Evolutionary conservation across 2,888 invertebrate species (phyloP).

Genomic region (Bedellia somnulentella): DNA sequence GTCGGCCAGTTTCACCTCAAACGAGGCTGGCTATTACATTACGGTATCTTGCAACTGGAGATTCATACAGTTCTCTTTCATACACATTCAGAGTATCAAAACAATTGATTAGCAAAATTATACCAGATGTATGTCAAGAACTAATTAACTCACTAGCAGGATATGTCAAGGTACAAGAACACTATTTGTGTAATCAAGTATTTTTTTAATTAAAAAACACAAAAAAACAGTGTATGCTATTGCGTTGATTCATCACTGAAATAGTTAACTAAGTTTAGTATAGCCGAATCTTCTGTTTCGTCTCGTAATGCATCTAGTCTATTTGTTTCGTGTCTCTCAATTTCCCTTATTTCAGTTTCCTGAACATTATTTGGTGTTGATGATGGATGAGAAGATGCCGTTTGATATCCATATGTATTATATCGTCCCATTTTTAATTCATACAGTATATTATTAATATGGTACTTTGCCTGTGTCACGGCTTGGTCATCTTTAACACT

Average conservation of each 20-base stretch:
- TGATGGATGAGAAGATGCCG: conserved; percentile 13
- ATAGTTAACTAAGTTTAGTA: conserved; percentile 12
- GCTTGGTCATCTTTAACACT: conserved; percentile 14
- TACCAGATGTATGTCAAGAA: conserved; percentile 4
- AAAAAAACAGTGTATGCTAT: conserved; percentile 7
- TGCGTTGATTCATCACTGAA: conserved; percentile 12
- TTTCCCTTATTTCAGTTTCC: conserved; percentile 12
- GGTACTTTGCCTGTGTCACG: conserved; percentile 13
- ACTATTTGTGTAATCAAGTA: conserved; percentile 10
- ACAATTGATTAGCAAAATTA: conserved; percentile 6
- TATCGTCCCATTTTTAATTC: too few species aligned
- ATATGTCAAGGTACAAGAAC: conserved; percentile 9
- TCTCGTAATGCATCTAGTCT: too few species aligned
- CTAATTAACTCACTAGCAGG: conserved; percentile 9
- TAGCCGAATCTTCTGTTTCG: conserved; percentile 11
- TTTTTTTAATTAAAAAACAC: conserved; percentile 8
- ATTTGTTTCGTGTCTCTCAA: too few species aligned
- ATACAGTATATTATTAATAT: conserved; percentile 15
- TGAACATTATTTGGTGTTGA: conserved; percentile 14
- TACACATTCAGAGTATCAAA: too few species aligned
- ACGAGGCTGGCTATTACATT: too few species aligned
- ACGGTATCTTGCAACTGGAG: too few species aligned
- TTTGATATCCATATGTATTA: conserved; percentile 13
- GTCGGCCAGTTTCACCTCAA: too few species aligned
- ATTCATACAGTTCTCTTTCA: conserved; percentile 7